phyloP scores from a whole-genome alignment of 2,797 vertebrate species.

The Alcedo quadribrachys region DNA sequence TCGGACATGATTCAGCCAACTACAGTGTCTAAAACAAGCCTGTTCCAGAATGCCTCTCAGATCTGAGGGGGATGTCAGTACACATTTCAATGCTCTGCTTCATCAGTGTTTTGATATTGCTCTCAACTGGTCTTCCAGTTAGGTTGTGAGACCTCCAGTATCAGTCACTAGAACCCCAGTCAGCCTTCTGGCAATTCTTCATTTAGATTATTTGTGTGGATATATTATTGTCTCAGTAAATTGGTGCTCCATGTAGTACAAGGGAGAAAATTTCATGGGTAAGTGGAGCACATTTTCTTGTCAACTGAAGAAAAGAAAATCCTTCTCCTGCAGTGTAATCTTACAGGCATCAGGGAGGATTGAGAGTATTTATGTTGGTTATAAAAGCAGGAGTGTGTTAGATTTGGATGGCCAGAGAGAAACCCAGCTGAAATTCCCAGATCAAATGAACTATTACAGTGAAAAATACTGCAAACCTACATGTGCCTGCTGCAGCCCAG shows the following conservation, averaged over 20 bases:
- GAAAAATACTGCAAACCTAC: not conserved
- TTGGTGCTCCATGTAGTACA: not conserved
- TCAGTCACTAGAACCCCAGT: not conserved
- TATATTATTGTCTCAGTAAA: not conserved
- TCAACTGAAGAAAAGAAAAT: not conserved
- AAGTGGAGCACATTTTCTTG: not conserved
- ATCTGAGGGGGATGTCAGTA: not conserved
- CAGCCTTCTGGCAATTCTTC: not conserved
- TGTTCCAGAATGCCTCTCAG: not conserved
- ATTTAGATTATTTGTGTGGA: not conserved
- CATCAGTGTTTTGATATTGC: not conserved
- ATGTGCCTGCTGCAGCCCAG: not conserved
- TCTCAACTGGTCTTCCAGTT: not conserved
- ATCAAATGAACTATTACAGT: not conserved
- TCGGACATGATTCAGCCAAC: not conserved
- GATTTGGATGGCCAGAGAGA: not conserved
- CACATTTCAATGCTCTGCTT: not conserved
- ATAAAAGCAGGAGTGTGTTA: not conserved
- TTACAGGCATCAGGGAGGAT: not conserved
- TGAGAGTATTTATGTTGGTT: not conserved
- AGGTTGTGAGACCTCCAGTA: not conserved
- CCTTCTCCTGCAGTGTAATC: not conserved
- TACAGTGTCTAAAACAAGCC: not conserved
- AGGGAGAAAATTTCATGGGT: not conserved
- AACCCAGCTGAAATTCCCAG: not conserved